Conservation (phyloP, 2,797 vertebrate species). For the Diglossa cyanea region DNA sequence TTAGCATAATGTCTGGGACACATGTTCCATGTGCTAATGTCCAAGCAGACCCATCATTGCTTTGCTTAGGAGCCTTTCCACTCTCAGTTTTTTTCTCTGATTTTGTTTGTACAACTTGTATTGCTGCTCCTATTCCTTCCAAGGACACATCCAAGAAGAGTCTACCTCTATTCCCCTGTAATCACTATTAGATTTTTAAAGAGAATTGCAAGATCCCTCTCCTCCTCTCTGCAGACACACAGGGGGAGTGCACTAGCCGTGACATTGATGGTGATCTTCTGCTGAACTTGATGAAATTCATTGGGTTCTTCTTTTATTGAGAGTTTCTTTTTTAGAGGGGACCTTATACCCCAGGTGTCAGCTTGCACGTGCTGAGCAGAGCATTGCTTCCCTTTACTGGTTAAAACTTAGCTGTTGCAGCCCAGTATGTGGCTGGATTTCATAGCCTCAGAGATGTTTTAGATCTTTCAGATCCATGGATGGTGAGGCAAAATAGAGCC, state of each 20-base stretch:
- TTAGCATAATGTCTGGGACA: not conserved
- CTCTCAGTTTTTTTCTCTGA: not conserved
- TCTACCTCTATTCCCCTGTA: not conserved
- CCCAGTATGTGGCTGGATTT: not conserved
- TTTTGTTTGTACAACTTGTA: not conserved
- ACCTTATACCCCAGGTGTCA: not conserved
- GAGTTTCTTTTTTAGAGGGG: not conserved
- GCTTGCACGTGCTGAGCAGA: not conserved
- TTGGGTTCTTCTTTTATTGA: not conserved
- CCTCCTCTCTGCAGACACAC: not conserved
- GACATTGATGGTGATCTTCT: not conserved
- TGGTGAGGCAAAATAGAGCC: not conserved
- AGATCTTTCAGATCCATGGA: not conserved
- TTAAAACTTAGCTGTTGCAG: not conserved
- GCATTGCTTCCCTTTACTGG: not conserved
- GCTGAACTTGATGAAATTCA: not conserved
- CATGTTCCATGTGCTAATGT: not conserved
- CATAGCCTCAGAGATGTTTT: not conserved
- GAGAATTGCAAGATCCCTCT: accelerated
- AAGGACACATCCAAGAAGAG: not conserved
- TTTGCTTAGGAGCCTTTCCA: not conserved
- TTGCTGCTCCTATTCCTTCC: not conserved
- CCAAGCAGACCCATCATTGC: not conserved
- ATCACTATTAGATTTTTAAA: not conserved
- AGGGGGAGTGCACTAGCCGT: no score